Percentiles rank a stretch among this genome's conserved stretches.
phyloP scores from a whole-genome alignment of 2,888 invertebrate genomes.

The Leptopterna dolabrata region DNA sequence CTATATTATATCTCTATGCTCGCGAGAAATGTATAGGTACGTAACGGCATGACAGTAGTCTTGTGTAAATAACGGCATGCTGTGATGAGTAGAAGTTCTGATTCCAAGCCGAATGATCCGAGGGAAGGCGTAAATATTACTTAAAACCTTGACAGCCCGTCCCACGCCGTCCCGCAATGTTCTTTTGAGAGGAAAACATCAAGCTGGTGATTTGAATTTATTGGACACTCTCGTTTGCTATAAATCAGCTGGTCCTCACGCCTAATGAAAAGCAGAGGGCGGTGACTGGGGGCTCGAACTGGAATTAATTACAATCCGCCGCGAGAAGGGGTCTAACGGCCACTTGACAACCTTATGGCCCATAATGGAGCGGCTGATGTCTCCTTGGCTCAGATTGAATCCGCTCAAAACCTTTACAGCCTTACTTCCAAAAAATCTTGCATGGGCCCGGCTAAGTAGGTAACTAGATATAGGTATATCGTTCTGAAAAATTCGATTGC shows the following conservation, averaged over 20 bases:
- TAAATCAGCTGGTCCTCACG: not conserved
- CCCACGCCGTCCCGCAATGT: not conserved
- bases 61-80: no score
- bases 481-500: no score
- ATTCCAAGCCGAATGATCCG: not conserved
- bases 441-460: no score
- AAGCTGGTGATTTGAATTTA: conserved; percentile 5
- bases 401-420: no score
- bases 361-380: not conserved
- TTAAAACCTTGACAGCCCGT: not conserved
- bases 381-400: not conserved
- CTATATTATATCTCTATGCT: no score
- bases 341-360: not conserved
- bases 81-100: not conserved
- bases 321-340: not conserved
- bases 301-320: not conserved
- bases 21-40: no score
- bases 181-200: not conserved
- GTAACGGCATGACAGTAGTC: no score
- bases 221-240: not conserved
- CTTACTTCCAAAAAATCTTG: no score
- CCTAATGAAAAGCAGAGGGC: not conserved
- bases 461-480: no score
- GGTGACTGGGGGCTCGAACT: not conserved
- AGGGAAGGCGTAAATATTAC: not conserved